Conservation (phyloP, 2,888 invertebrate genomes). For the Callosobruchus maculatus region DNA sequence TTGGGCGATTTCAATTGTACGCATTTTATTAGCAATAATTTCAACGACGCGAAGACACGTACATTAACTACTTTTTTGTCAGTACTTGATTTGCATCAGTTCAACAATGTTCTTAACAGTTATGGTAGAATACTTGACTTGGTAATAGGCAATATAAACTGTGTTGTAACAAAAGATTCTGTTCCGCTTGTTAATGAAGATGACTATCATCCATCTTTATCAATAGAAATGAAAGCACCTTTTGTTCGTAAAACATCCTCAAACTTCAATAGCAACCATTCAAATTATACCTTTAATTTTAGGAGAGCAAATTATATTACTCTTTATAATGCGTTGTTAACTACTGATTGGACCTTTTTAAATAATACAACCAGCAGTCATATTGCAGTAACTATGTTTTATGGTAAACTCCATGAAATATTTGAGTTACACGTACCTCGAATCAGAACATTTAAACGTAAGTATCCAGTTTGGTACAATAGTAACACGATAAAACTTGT, state of each 20-base stretch:
- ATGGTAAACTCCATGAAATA: background rate
- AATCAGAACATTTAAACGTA: background rate
- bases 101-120: constrained; percentile 1
- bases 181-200: constrained; percentile 1
- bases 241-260: background rate
- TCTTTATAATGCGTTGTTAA: background rate
- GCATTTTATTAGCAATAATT: background rate
- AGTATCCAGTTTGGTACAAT: constrained; percentile 2
- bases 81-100: background rate
- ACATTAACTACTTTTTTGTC: background rate
- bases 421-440: background rate
- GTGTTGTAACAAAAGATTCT: background rate
- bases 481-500: background rate
- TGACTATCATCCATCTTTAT: background rate
- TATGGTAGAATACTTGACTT: constrained; percentile 2
- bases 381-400: background rate
- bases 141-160: background rate
- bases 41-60: background rate
- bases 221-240: background rate
- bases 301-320: constrained; percentile 3
- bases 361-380: background rate
- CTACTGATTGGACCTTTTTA: background rate
- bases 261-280: background rate
- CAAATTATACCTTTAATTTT: constrained; percentile 2
- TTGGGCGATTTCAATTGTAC: background rate